Conservation (phyloP, 1,140 invertebrate genomes). For the Orchestia grillus region DNA sequence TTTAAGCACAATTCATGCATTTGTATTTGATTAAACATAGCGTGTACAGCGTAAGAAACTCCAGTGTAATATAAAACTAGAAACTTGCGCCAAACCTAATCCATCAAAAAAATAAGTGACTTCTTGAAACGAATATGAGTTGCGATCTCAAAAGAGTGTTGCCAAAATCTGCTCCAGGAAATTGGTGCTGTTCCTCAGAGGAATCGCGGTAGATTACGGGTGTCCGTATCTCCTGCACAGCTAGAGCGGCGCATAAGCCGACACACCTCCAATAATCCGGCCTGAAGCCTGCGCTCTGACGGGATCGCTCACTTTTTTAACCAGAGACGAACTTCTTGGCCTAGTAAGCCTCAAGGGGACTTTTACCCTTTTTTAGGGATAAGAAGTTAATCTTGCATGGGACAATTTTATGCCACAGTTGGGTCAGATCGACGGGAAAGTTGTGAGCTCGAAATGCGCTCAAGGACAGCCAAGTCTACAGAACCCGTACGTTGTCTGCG, state of each 20-base stretch:
- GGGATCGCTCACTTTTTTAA: not conserved
- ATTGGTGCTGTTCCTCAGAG: not conserved
- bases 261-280: conserved; percentile 15
- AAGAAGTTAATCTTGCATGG: conserved; percentile 41
- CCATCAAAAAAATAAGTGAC: not conserved
- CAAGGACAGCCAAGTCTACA: not conserved
- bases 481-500: not conserved
- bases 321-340: conserved; percentile 37
- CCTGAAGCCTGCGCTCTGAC: not conserved
- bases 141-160: not conserved
- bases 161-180: not conserved
- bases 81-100: not conserved
- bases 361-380: conserved; percentile 6
- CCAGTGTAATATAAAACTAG: too few species aligned
- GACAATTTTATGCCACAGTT: conserved; percentile 23
- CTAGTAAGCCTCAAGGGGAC: conserved; percentile 34
- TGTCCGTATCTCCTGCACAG: not conserved
- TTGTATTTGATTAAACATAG: too few species aligned
- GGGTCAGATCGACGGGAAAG: not conserved
- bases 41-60: too few species aligned
- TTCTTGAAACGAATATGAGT: not conserved
- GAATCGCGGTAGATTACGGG: not conserved
- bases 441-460: not conserved
- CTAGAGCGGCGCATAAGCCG: not conserved
- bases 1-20: too few species aligned